Conservation (phyloP, 2,797 vertebrate genomes). For the Scleropages formosus region DNA sequence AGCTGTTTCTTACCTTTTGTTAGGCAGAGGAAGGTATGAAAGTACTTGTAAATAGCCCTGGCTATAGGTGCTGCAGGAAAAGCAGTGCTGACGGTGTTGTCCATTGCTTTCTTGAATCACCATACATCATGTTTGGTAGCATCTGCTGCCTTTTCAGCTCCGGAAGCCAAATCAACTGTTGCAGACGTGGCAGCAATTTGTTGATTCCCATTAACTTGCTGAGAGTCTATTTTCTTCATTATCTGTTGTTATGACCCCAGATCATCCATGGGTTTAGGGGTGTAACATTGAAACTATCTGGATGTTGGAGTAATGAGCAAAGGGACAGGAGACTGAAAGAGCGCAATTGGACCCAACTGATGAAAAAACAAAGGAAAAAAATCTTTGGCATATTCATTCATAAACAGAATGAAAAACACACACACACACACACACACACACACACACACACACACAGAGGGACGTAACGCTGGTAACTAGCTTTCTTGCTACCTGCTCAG, state of each 20-base stretch:
- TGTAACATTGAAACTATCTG: too few relatives aligned
- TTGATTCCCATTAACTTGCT: neutral
- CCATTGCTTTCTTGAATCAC: neutral
- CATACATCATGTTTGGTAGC: neutral
- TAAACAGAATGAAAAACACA: too few relatives aligned
- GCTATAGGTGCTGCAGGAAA: neutral
- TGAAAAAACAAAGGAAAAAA: too few relatives aligned
- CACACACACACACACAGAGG: too few relatives aligned
- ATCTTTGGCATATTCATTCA: too few relatives aligned
- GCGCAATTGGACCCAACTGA: too few relatives aligned
- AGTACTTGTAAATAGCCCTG: neutral
- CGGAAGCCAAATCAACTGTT: neutral
- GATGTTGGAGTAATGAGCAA: too few relatives aligned
- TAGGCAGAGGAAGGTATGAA: neutral
- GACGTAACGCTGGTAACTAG: too few relatives aligned
- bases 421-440: too few relatives aligned
- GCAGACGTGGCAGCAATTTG: neutral
- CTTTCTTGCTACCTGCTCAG: neutral
- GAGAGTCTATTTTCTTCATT: conserved; percentile 11
- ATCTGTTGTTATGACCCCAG: too few relatives aligned
- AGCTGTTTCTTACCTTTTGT: neutral
- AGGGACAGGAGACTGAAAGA: too few relatives aligned
- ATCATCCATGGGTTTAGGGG: too few relatives aligned
- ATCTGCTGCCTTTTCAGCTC: conserved; percentile 2
- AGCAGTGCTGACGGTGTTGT: neutral